Base-by-base conservation (phyloP, 2,113 vertebrate genomes). In the Chionis minor region DNA sequence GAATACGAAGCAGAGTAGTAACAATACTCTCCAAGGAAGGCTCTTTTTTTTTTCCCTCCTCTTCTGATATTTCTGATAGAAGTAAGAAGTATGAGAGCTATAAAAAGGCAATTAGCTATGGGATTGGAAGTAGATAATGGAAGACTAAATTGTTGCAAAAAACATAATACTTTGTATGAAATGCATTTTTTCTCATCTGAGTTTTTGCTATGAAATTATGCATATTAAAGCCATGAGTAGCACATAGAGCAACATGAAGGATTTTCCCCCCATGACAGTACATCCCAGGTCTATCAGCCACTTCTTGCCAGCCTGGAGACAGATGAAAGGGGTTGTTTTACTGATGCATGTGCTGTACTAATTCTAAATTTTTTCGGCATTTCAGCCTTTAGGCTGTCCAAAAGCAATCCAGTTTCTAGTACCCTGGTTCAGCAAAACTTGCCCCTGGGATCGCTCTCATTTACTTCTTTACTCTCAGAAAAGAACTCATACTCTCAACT, bases 11-110 rank as follows among this genome's bases (percentile, higher is more conserved):
- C 33, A 88, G 47, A n/a, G 5, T 35, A 23, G 26, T 65, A 91
- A 70, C 3, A 72, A 66, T 58, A 66, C 6, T 62, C 6, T 62
- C 40, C 18, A 56, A 72, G 20, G 28, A 70, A 66, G 14, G 22
- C 4, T 11, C 2, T 8, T 61, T 8, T 33, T 24, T 22, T 45
- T 51, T 6, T 5, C 14, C 9, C 1, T 23, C 4, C 2, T 42
- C 21, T 77, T 18, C 5, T 63, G 26, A 2, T 83, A 65, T 72
- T 86, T 83, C 17, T 61, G 28, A n/a, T 47, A 65, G 32, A 33
- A 4, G 26, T 12, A 49, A 18, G 26, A 77, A 73, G 21, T 58
- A 45, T n/a, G 38, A 66, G 9, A 90, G 5, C 12, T 82, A 28
- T 44, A 51, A 69, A 69, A 90, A 81, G 6, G 21, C 72, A 92